Evolutionary conservation across 2,113 vertebrate genomes (phyloP).

Genomic region (Pangasianodon hypophthalmus): DNA sequence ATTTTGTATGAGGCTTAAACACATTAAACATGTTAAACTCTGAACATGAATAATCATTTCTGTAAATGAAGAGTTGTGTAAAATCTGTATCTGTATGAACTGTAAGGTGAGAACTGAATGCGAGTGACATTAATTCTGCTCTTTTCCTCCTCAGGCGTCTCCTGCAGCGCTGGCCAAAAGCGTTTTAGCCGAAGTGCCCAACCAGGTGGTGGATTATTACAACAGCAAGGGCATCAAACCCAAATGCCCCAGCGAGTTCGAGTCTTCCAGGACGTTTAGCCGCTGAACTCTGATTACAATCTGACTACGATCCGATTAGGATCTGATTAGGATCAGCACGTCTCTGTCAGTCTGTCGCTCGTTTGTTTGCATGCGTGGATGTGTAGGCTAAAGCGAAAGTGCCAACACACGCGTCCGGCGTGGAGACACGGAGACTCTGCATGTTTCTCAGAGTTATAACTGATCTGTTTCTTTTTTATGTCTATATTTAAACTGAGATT

Average conservation of each 20-base stretch:
- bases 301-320: conserved; percentile 8
- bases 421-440: neutral
- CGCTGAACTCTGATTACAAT: conserved; percentile 72
- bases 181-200: conserved; percentile 95
- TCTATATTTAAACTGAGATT: conserved; percentile 83
- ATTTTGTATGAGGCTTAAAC: neutral
- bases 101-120: neutral
- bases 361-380: conserved; percentile 84
- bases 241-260: conserved; percentile 88
- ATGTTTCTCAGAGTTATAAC: neutral
- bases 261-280: conserved; percentile 90
- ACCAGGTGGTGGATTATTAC: conserved; percentile 99
- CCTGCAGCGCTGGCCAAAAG: conserved; percentile 95
- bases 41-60: neutral
- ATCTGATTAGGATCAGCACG: conserved; percentile 69
- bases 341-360: conserved; percentile 63
- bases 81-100: neutral
- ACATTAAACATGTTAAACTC: neutral
- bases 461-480: conserved; percentile 26
- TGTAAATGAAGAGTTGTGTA: neutral
- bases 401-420: neutral
- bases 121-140: neutral
- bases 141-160: conserved; percentile 80
- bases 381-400: conserved; percentile 64
- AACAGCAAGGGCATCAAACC: conserved; percentile 96